Evolutionary conservation across 2,888 invertebrate species (phyloP).

Genomic region (Gastrophysa polygoni): DNA sequence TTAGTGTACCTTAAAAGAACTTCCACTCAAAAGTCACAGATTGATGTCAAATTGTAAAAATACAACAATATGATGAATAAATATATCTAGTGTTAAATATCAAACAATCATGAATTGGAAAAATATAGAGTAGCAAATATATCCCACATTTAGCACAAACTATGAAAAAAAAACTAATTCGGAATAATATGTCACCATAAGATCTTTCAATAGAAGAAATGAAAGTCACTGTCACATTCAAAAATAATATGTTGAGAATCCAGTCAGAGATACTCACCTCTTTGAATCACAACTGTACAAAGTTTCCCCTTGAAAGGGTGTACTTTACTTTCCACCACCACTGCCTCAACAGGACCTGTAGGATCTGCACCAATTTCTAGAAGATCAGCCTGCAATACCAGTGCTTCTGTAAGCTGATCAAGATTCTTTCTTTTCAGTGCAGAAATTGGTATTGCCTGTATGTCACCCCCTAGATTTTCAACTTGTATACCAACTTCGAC

Average conservation of each 20-base stretch:
- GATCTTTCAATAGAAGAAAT: no score
- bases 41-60: no score
- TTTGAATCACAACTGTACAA: constrained; percentile 81
- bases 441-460: constrained; percentile 90
- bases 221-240: no score
- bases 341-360: constrained; percentile 84
- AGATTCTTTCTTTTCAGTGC: constrained; percentile 85
- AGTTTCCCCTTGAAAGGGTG: constrained; percentile 76
- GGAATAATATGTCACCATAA: no score
- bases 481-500: constrained; percentile 79
- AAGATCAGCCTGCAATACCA: constrained; percentile 83
- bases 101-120: no score
- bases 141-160: no score
- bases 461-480: constrained; percentile 90
- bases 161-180: no score
- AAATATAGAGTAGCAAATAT: no score
- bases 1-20: constrained; percentile 74
- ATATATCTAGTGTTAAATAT: no score
- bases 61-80: no score
- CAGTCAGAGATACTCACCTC: constrained; percentile 56
- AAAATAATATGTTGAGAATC: no score
- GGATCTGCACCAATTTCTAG: constrained; percentile 87
- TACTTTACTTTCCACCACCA: constrained; percentile 84
- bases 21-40: no score
- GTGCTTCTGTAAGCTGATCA: constrained; percentile 78